These are phyloP conservation scores for Pterocles orientalis DNA, from an alignment of 2,113 vertebrate species.

Conservation along the genomic window DNA sequence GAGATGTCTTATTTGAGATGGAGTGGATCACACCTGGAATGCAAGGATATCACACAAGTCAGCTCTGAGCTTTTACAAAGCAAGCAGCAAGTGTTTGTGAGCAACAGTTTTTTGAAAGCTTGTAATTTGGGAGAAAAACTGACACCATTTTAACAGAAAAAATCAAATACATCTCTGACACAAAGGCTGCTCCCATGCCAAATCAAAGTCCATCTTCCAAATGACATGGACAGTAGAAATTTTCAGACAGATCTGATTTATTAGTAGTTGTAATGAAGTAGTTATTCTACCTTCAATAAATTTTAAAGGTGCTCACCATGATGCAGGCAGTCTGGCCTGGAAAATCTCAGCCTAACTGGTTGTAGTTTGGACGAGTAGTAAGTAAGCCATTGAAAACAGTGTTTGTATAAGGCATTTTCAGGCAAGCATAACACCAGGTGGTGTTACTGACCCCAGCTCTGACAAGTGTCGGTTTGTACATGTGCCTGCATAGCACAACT, in stretches of 20 bases:
- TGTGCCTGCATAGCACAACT: neutral
- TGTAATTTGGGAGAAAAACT: neutral
- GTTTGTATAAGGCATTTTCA: neutral
- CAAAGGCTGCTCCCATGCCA: neutral
- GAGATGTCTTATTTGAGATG: fast-evolving
- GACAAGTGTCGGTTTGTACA: neutral
- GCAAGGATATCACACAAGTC: neutral
- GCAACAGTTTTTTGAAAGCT: neutral
- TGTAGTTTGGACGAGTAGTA: neutral
- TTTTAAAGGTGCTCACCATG: neutral
- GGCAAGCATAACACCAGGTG: neutral
- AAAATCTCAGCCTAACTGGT: neutral
- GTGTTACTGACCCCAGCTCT: neutral
- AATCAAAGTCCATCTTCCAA: neutral
- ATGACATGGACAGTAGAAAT: neutral
- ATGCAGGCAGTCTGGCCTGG: neutral
- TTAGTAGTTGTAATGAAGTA: neutral
- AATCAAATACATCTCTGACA: neutral
- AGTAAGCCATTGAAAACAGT: neutral
- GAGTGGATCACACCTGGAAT: neutral
- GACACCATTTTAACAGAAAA: neutral
- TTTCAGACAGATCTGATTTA: neutral
- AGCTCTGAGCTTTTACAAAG: neutral
- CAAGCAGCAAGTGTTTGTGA: neutral
- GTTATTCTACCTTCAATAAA: neutral